Evolutionary conservation across 2,113 vertebrate species (phyloP), one percentile per base, ranked within the genome.

Genomic region (Gymnocephalus cernua): DNA sequence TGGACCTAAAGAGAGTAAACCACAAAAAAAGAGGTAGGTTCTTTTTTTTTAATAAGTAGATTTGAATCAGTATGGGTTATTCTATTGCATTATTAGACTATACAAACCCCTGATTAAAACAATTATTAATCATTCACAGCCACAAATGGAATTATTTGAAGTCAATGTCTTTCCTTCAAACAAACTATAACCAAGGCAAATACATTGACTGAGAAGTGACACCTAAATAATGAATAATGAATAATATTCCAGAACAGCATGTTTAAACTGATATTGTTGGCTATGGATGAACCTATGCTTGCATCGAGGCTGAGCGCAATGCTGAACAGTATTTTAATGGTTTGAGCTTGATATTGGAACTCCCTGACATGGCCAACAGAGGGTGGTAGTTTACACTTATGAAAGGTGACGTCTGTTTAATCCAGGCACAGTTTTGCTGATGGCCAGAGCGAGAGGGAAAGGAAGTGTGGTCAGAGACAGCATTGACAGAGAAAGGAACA

Each of bases 1-100:
- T 97, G 84, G 98, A 99, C 94, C 98, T 99, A 51, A 48, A 21
- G 35, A 16, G 29, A 82, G 14, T 25, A 45, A 77, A 63, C 38
- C 38, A 71, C 53, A 79, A 66, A 87, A 4, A 27, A 64, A 51
- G 12, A 47, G 7, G 8, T 41, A 29, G 10, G 6, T 7, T 8
- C 9, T 15, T 27, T 45, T 45, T 66, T 47, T 35, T 21, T 23
- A 25, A 18, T 2, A 66, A 9, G 4, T 19, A 32, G 21, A 27
- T 56, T 38, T 48, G 18, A 35, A 45, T 23, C 2, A 19, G 15
- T 53, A 14, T 32, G 2, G 29, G 8, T 44, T 23, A 18, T n/a
- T 41, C 6, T 21, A 51, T 27, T 63, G 12, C 14, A 57, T 38
- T 65, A 54, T 35, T 53, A 41, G 18, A 44, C 12, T 8, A 35